These are phyloP conservation scores for Ptychoptera albimana DNA, from an alignment of 2,888 invertebrate genomes.

Conservation along the genomic window DNA sequence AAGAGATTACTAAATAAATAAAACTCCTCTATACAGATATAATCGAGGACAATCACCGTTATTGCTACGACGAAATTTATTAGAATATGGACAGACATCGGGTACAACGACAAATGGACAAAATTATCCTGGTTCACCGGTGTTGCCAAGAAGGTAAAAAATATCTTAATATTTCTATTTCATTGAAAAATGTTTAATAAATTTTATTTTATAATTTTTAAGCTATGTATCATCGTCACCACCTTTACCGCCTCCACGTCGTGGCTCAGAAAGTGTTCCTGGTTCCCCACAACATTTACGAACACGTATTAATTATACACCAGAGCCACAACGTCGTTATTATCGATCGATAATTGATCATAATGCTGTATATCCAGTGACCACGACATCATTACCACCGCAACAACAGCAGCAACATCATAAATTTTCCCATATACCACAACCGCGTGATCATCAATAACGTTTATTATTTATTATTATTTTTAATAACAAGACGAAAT, in stretches of 20 bases:
- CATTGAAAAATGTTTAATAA: slow-evolving; percentile 1
- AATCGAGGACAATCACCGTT: slow-evolving; percentile 36
- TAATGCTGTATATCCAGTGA: no score
- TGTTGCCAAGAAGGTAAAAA: slow-evolving; percentile 36
- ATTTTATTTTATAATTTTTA: slow-evolving; percentile 25
- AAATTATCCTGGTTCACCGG: slow-evolving; percentile 31
- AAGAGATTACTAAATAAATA: slow-evolving; percentile 16
- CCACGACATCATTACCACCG: no score
- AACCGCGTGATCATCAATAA: no score
- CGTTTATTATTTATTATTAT: no score
- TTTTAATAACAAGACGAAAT: no score
- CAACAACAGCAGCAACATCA: no score
- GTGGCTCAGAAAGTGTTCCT: slow-evolving; percentile 53
- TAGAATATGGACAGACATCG: slow-evolving; percentile 29
- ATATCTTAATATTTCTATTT: not conserved
- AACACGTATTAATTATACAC: slow-evolving; percentile 42
- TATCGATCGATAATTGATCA: slow-evolving; percentile 28
- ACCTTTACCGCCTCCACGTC: slow-evolving; percentile 32
- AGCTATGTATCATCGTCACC: slow-evolving; percentile 35
- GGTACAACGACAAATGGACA: no score
- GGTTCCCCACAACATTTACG: slow-evolving; percentile 51
- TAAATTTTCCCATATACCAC: no score
- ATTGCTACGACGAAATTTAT: slow-evolving; percentile 39
- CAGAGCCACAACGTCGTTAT: slow-evolving; percentile 39
- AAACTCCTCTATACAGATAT: slow-evolving; percentile 14